A percentile compares a stretch with the other conserved stretches of the same genome.
These are phyloP conservation scores for Holothuria scabra DNA, from an alignment of 53 echinoderm and acorn worm genomes.

Conservation along the genomic window DNA sequence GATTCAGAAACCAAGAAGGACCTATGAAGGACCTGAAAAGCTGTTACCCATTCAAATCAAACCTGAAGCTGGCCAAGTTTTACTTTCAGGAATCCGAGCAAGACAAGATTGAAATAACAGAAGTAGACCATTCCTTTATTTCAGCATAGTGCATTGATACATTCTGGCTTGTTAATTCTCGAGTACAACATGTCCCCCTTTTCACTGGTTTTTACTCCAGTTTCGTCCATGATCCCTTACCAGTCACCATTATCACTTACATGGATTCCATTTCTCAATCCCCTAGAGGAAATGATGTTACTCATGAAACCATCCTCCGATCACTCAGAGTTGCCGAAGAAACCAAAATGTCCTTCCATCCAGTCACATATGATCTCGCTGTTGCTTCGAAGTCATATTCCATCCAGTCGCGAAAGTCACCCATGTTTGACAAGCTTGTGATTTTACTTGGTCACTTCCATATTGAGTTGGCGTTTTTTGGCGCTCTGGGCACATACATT, in stretches of 20 bases:
- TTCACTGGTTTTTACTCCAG: conserved; percentile 41
- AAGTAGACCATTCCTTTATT: neutral
- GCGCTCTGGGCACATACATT: conserved; percentile 34
- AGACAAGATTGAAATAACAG: neutral
- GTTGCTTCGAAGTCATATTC: conserved; percentile 47
- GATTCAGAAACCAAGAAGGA: conserved; percentile 27
- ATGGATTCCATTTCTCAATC: conserved; percentile 58
- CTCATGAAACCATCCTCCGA: conserved; percentile 66
- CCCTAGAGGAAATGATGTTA: conserved; percentile 65
- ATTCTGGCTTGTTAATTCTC: conserved; percentile 25
- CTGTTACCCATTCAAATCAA: conserved; percentile 17
- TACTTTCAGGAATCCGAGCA: conserved; percentile 1
- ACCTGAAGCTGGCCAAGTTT: conserved; percentile 32
- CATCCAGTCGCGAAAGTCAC: conserved; percentile 35
- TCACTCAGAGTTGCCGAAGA: conserved; percentile 47
- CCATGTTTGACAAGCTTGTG: conserved; percentile 35
- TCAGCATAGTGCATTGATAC: conserved; percentile 9
- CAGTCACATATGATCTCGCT: conserved; percentile 50
- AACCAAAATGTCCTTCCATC: neutral
- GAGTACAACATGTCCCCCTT: conserved; percentile 26
- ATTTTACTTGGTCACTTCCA: conserved; percentile 56
- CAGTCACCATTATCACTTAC: conserved; percentile 40
- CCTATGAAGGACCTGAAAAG: conserved; percentile 26
- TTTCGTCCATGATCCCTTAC: conserved; percentile 38
- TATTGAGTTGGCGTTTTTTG: conserved; percentile 49